These are phyloP conservation scores for Bufo bufo DNA, from an alignment of 2,113 vertebrate genomes.

Conservation along the genomic window DNA sequence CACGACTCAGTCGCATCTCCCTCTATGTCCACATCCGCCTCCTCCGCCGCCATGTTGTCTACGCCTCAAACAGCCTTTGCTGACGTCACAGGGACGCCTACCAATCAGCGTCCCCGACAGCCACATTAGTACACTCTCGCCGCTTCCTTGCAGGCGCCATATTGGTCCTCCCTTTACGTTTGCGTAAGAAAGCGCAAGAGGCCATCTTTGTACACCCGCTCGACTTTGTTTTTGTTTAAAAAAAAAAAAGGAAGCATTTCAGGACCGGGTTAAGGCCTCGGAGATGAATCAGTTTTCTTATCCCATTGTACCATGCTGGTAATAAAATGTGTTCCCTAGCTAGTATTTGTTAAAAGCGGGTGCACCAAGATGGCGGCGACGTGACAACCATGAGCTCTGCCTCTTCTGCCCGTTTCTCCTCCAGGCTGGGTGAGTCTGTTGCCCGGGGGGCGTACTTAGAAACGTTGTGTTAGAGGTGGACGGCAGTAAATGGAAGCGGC, in stretches of 20 bases:
- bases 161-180: neutral
- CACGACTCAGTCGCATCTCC: conserved; percentile 76
- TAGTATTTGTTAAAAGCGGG: neutral
- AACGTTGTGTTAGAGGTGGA: neutral
- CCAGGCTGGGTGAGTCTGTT: neutral
- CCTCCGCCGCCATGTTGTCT: conserved; percentile 80
- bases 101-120: conserved; percentile 11
- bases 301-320: neutral
- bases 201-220: conserved; percentile 27
- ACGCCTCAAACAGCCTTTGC: neutral
- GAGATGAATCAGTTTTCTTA: neutral
- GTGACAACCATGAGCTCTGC: neutral
- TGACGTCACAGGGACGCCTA: neutral
- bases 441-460: neutral
- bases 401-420: neutral
- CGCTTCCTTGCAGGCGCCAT: neutral
- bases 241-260: neutral
- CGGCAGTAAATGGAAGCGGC: neutral
- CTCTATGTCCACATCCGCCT: conserved; percentile 89
- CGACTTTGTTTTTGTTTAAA: neutral
- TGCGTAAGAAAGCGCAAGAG: neutral
- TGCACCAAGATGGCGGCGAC: conserved; percentile 39
- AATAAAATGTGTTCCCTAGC: neutral
- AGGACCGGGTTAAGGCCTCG: neutral
- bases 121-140: conserved; percentile 23